Conservation (phyloP, 2,113 vertebrate genomes). For the Ascaphus truei region DNA sequence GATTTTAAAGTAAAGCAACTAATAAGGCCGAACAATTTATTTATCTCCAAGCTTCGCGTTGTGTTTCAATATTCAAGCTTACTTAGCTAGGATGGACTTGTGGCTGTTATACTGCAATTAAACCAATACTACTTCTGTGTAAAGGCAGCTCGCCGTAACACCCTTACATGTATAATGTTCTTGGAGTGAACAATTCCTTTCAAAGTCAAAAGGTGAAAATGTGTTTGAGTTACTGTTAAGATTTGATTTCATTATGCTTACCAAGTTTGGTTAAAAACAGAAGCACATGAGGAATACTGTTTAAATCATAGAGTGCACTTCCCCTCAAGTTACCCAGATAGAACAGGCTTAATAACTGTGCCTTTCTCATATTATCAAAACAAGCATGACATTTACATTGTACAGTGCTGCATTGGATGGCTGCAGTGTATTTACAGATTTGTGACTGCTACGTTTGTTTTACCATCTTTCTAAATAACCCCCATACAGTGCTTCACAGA, state of each 20-base stretch:
- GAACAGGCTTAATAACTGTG: constrained; percentile 23
- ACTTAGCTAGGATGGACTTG: neutral
- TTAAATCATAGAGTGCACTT: neutral
- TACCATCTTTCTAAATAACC: neutral
- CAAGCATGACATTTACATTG: constrained; percentile 34
- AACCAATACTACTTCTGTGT: neutral
- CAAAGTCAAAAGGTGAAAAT: too few relatives aligned
- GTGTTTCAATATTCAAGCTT: neutral
- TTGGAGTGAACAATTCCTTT: neutral
- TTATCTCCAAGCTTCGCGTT: too few relatives aligned
- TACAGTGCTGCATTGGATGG: neutral
- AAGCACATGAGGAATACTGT: neutral
- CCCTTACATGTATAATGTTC: neutral
- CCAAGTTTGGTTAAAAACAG: constrained; percentile 34
- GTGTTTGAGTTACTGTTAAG: neutral
- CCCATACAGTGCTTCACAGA: neutral
- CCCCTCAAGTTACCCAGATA: neutral
- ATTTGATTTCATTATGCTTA: constrained; percentile 15
- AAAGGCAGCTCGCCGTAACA: neutral
- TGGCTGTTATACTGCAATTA: neutral
- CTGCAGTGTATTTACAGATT: neutral
- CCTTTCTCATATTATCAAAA: constrained; percentile 1
- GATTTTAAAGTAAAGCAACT: too few relatives aligned
- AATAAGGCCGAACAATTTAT: too few relatives aligned
- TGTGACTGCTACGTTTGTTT: neutral